Percentiles rank a stretch among this genome's conserved stretches.
Evolutionary conservation across 1,140 invertebrate species (phyloP).

Genomic region (Samia ricini): DNA sequence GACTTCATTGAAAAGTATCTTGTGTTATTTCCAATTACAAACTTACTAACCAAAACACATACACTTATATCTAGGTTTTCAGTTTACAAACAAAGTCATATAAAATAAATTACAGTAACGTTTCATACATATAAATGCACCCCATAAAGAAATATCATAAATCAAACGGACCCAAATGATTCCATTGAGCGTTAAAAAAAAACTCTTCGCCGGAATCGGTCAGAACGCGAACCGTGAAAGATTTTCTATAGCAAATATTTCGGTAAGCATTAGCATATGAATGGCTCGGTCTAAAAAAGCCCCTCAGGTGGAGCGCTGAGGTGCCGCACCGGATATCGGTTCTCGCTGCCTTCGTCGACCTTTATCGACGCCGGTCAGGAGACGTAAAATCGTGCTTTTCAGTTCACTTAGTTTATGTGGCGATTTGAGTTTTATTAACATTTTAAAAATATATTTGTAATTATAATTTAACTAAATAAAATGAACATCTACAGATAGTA

Average conservation of each 20-base stretch:
- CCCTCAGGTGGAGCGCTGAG: slow-evolving; percentile 55
- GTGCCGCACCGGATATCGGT: slow-evolving; percentile 53
- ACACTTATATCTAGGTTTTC: too few relatives aligned
- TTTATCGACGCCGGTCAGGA: slow-evolving; percentile 7
- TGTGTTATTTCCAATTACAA: too few relatives aligned
- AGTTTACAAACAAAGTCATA: not conserved
- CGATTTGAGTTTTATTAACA: not conserved
- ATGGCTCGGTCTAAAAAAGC: slow-evolving; percentile 56
- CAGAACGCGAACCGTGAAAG: slow-evolving; percentile 33
- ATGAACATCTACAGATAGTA: too few relatives aligned
- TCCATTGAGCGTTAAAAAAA: slow-evolving; percentile 37
- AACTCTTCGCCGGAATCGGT: slow-evolving; percentile 46
- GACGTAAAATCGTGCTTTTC: not conserved
- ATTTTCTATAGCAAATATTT: slow-evolving; percentile 52
- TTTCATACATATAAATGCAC: not conserved
- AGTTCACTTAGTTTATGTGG: not conserved
- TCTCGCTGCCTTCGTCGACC: slow-evolving; percentile 33
- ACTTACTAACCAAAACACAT: too few relatives aligned
- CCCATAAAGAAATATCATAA: slow-evolving; percentile 3
- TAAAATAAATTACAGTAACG: not conserved
- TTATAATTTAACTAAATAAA: too few relatives aligned
- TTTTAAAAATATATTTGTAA: too few relatives aligned
- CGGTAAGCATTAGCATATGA: slow-evolving; percentile 61
- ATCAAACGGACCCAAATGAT: slow-evolving; percentile 10
- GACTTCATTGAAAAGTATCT: too few relatives aligned